These are phyloP conservation scores for Apamea crenata DNA, from an alignment of 2,888 invertebrate species.

Conservation along the genomic window DNA sequence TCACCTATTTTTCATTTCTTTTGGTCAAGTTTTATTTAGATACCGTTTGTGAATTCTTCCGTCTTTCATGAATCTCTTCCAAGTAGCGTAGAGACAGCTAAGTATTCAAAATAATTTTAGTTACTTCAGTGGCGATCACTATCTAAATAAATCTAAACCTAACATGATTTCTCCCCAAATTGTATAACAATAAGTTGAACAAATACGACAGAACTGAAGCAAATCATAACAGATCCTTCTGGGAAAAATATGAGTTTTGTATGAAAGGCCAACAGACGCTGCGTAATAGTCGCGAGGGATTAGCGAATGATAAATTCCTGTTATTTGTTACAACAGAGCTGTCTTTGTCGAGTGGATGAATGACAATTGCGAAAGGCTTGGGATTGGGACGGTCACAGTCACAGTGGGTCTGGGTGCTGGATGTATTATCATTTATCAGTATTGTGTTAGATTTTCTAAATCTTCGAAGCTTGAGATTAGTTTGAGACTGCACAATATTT, in stretches of 20 bases:
- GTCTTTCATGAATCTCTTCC: background rate
- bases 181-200: constrained; percentile 24
- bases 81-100: background rate
- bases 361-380: constrained; percentile 78
- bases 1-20: constrained; percentile 8
- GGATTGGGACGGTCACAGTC: constrained; percentile 63
- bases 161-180: constrained; percentile 12
- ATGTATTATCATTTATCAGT: constrained; percentile 68
- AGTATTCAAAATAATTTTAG: background rate
- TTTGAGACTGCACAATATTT: constrained; percentile 13
- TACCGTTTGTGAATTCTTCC: background rate
- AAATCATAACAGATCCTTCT: constrained; percentile 68
- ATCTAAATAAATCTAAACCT: constrained; percentile 5
- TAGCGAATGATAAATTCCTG: constrained; percentile 75
- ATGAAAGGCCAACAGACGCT: constrained; percentile 67
- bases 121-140: background rate
- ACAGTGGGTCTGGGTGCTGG: constrained; percentile 54
- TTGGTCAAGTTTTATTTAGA: background rate
- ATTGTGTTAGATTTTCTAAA: constrained; percentile 59
- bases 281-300: constrained; percentile 72
- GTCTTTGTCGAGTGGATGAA: constrained; percentile 74
- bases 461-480: constrained; percentile 33
- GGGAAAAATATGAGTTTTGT: constrained; percentile 70
- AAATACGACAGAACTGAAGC: constrained; percentile 29
- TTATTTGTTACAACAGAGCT: constrained; percentile 75